A percentile compares a stretch with the other conserved stretches of the same genome.
These are phyloP conservation scores for Rousettus leschenaultii DNA, from an alignment of 2,113 vertebrate species.

Conservation along the genomic window DNA sequence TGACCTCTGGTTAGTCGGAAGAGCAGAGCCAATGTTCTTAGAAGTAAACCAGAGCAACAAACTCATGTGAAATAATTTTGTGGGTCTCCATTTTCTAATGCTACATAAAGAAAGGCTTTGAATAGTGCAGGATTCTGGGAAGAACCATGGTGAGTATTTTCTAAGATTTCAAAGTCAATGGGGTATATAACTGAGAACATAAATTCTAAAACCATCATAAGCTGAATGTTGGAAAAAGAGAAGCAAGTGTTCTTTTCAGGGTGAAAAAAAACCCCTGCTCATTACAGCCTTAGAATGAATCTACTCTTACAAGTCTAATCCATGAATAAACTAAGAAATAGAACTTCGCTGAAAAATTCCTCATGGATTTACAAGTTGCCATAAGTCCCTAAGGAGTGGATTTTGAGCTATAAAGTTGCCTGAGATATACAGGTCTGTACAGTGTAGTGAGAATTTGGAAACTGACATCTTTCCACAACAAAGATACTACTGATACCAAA, in stretches of 20 bases:
- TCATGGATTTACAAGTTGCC: constrained; percentile 81
- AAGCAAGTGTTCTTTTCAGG: constrained; percentile 68
- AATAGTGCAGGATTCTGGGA: constrained; percentile 50
- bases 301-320: constrained; percentile 74
- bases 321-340: constrained; percentile 77
- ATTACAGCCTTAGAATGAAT: constrained; percentile 64
- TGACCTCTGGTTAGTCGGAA: constrained; percentile 17
- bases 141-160: constrained; percentile 54
- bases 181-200: constrained; percentile 53
- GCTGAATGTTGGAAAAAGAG: constrained; percentile 64
- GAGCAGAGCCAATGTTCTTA: constrained; percentile 60
- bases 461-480: constrained; percentile 79
- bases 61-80: constrained; percentile 59
- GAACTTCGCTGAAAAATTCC: constrained; percentile 79
- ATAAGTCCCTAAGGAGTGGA: constrained; percentile 68
- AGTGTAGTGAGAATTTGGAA: constrained; percentile 66
- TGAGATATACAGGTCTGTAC: constrained; percentile 77
- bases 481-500: constrained; percentile 79
- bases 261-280: constrained; percentile 1
- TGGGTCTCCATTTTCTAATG: constrained; percentile 49
- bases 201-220: constrained; percentile 59
- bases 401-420: constrained; percentile 76
- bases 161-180: constrained; percentile 67
- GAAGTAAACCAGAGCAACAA: constrained; percentile 69
- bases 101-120: constrained; percentile 68